Percentiles rank a stretch among this genome's conserved stretches.
phyloP scores from a whole-genome alignment of 2,888 invertebrate species.

The Eustalomyia histrio region DNA sequence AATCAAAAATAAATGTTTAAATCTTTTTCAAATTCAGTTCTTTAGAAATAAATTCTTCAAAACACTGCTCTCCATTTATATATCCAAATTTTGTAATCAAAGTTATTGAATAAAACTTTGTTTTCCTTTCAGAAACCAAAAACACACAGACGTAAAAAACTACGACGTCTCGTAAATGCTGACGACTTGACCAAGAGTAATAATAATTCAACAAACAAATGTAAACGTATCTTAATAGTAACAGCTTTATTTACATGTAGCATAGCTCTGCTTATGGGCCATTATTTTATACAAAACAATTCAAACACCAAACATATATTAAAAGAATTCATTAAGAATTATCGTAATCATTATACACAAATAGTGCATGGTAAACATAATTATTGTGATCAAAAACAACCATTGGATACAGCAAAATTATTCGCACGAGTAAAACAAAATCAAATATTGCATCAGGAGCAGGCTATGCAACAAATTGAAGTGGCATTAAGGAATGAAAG shows the following conservation, averaged over 20 bases:
- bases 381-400: constrained; percentile 70
- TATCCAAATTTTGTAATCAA: too few species aligned
- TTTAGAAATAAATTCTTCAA: too few species aligned
- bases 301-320: constrained; percentile 42
- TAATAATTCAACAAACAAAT: constrained; percentile 4
- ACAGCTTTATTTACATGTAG: constrained; percentile 37
- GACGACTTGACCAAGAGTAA: constrained; percentile 13
- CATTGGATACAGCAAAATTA: constrained; percentile 62
- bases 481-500: constrained; percentile 67
- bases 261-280: constrained; percentile 51
- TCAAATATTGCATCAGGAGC: constrained; percentile 69
- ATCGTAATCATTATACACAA: constrained; percentile 72
- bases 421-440: constrained; percentile 66
- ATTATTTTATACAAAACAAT: constrained; percentile 56
- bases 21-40: too few species aligned
- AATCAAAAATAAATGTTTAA: too few species aligned
- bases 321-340: constrained; percentile 64
- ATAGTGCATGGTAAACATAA: constrained; percentile 73
- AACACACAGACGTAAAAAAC: constrained; percentile 46
- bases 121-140: constrained; percentile 40
- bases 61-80: too few species aligned
- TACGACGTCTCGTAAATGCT: constrained; percentile 60
- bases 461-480: constrained; percentile 70
- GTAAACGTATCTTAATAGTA: constrained; percentile 51
- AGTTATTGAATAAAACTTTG: too few species aligned